Evolutionary conservation across 2,888 invertebrate species (phyloP).

Genomic region (Argyresthia goedartella): DNA sequence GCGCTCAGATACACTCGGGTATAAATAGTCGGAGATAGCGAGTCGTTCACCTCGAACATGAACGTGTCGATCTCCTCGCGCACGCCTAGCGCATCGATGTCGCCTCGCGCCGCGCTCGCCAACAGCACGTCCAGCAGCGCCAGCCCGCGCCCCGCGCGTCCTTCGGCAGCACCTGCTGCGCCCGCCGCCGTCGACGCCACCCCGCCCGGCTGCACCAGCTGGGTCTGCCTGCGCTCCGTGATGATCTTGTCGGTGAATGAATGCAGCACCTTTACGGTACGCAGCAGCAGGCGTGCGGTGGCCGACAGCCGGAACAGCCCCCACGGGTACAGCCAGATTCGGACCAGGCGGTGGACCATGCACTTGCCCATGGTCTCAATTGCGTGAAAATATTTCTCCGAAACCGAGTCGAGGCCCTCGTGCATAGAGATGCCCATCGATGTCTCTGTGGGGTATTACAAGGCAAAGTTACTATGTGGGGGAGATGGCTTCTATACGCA

Average conservation of each 20-base stretch:
- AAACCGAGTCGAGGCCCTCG: constrained; percentile 27
- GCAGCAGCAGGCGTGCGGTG: constrained; percentile 44
- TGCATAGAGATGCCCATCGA: constrained; percentile 71
- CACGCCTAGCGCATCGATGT: constrained; percentile 70
- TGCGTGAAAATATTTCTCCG: constrained; percentile 52
- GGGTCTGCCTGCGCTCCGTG: constrained; percentile 24
- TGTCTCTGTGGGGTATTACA: constrained; percentile 36
- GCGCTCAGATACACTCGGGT: background rate
- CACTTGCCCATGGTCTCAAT: constrained; percentile 27
- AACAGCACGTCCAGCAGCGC: constrained; percentile 76
- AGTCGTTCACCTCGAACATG: constrained; percentile 72
- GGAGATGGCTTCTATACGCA: background rate
- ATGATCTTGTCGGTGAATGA: constrained; percentile 65
- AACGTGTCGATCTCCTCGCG: constrained; percentile 80
- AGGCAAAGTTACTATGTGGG: constrained; percentile 18
- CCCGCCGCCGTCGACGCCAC: background rate
- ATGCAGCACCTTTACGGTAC: constrained; percentile 53
- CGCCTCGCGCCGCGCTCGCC: constrained; percentile 65
- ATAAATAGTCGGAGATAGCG: background rate
- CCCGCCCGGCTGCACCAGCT: background rate
- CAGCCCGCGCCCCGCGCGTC: constrained; percentile 44
- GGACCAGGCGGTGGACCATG: constrained; percentile 17
- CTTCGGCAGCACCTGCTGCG: constrained; percentile 11
- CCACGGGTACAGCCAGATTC: constrained; percentile 62
- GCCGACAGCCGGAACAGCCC: constrained; percentile 42